Evolutionary conservation across 2,113 vertebrate genomes (phyloP).

Genomic region (Acanthochromis polyacanthus): DNA sequence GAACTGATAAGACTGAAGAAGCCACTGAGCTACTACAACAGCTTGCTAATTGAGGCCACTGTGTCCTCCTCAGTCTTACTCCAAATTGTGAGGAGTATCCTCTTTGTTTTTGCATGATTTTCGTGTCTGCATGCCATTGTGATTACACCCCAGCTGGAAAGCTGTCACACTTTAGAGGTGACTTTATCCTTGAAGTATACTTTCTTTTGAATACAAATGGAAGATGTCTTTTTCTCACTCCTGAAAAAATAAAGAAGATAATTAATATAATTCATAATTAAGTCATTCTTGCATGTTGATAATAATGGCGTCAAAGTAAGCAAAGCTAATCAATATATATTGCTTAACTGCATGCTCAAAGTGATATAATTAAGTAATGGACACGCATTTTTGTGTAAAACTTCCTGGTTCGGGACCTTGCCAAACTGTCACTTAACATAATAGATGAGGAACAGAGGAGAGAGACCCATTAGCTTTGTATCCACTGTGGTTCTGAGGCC

Average conservation of each 20-base stretch:
- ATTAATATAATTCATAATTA: constrained; percentile 4
- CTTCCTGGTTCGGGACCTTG: constrained; percentile 25
- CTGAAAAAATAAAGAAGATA: constrained; percentile 17
- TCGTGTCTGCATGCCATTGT: constrained; percentile 1
- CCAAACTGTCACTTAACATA: constrained; percentile 30
- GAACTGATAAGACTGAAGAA: constrained; percentile 52
- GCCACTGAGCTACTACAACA: constrained; percentile 36
- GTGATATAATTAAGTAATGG: constrained; percentile 42
- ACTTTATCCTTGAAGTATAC: constrained; percentile 20
- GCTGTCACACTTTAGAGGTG: constrained; percentile 35
- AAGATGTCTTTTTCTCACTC: neutral
- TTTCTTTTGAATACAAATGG: constrained; percentile 35
- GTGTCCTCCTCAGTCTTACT: constrained; percentile 29
- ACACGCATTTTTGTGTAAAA: constrained; percentile 44
- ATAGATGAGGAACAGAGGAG: constrained; percentile 44
- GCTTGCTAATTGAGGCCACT: constrained; percentile 52
- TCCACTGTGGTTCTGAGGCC: constrained; percentile 49
- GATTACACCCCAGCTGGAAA: constrained; percentile 24
- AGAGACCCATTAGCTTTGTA: constrained; percentile 35
- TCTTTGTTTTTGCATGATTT: constrained; percentile 45
- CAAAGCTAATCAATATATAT: constrained; percentile 19
- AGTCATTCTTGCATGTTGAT: neutral
- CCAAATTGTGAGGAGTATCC: constrained; percentile 32
- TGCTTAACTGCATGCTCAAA: constrained; percentile 13
- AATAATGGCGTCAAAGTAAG: constrained; percentile 11